Conservation (phyloP, 2,888 invertebrate genomes). For the Orchesellides sinensis region DNA sequence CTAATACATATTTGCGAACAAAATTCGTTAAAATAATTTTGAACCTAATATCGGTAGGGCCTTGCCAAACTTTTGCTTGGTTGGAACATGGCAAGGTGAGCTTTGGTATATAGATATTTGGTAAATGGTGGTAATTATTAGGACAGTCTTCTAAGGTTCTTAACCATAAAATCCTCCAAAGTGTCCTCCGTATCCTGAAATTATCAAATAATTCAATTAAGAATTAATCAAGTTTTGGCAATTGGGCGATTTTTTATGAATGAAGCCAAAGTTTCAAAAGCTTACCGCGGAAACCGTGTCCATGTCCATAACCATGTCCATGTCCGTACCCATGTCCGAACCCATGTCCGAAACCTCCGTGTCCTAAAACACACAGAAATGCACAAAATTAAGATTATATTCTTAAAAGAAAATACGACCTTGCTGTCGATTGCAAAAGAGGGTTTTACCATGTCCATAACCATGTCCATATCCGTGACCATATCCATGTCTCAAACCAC, state of each 20-base stretch:
- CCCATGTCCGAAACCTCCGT: constrained; percentile 20
- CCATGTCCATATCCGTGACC: constrained; percentile 41
- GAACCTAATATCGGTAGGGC: constrained; percentile 37
- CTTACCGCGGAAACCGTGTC: constrained; percentile 20
- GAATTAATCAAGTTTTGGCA: too few species aligned
- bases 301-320: constrained; percentile 21
- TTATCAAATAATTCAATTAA: too few species aligned
- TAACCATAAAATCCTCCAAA: too few species aligned
- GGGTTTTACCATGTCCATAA: constrained; percentile 12
- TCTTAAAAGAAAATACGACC: too few species aligned
- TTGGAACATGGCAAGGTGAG: constrained; percentile 22
- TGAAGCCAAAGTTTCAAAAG: constrained; percentile 41
- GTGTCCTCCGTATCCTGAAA: too few species aligned
- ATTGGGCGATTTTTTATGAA: background rate
- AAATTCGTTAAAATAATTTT: constrained; percentile 41
- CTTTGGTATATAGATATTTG: constrained; percentile 50
- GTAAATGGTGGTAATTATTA: constrained; percentile 26
- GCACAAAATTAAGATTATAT: background rate
- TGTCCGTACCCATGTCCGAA: constrained; percentile 20
- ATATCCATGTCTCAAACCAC: background rate
- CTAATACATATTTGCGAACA: background rate
- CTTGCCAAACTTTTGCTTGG: background rate
- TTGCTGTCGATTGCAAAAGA: too few species aligned
- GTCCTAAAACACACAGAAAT: background rate
- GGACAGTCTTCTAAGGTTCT: too few species aligned